Evolutionary conservation across 2,113 vertebrate genomes (phyloP).

Genomic region (Cavia porcellus): DNA sequence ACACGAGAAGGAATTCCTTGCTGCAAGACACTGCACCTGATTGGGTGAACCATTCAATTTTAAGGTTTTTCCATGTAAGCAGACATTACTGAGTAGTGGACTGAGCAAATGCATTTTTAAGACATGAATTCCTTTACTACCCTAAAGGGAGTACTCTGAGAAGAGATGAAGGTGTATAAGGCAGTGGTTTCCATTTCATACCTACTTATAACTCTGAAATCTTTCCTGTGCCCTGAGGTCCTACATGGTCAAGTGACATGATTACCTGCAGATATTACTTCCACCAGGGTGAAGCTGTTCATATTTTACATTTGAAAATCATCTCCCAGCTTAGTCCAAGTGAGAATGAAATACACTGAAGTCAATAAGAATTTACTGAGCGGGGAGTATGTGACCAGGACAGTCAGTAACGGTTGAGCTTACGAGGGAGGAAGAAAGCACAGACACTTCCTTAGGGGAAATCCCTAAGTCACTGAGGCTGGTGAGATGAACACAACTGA

Average conservation of each 20-base stretch:
- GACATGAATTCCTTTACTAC: not conserved
- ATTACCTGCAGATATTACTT: constrained; percentile 65
- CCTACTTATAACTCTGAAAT: not conserved
- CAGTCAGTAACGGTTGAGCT: not conserved
- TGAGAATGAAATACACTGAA: constrained; percentile 67
- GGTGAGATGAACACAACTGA: constrained; percentile 15
- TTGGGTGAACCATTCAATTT: not conserved
- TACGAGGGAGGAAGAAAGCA: not conserved
- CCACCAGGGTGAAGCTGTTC: constrained; percentile 56
- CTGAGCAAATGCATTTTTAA: constrained; percentile 21
- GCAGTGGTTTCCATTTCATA: not conserved
- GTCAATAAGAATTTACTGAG: constrained; percentile 72
- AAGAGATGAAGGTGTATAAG: not conserved
- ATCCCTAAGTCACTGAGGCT: not conserved
- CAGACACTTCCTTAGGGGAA: not conserved
- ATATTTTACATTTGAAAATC: constrained; percentile 74
- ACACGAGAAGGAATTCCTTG: not conserved
- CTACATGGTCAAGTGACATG: constrained; percentile 55
- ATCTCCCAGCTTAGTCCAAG: constrained; percentile 43
- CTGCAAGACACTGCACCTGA: not conserved
- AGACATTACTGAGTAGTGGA: not conserved
- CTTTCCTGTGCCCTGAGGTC: constrained; percentile 32
- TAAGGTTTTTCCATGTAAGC: not conserved
- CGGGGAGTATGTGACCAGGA: constrained; percentile 46
- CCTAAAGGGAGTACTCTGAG: not conserved